Percentiles rank a stretch among this genome's conserved stretches.
phyloP scores from a whole-genome alignment of 2,797 vertebrate genomes.

The Cirrhinus molitorella region DNA sequence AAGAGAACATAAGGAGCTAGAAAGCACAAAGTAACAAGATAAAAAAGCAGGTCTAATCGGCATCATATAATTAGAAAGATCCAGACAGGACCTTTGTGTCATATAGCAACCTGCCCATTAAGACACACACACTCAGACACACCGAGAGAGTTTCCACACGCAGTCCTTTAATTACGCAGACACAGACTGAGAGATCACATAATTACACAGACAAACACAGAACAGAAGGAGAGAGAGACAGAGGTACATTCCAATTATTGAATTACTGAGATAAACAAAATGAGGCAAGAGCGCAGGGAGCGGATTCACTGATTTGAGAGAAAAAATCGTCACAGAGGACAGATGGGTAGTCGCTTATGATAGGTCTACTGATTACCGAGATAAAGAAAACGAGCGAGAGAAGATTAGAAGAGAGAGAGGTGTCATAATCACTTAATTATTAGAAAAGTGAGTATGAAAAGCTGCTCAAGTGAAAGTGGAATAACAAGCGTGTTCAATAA shows the following conservation, averaged over 20 bases:
- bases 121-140: neutral
- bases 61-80: slow-evolving; percentile 40
- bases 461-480: slow-evolving; percentile 16
- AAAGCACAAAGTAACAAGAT: slow-evolving; percentile 12
- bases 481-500: neutral
- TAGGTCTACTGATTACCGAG: slow-evolving; percentile 45
- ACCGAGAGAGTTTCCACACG: slow-evolving; percentile 17
- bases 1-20: slow-evolving; percentile 8
- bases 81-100: slow-evolving; percentile 12
- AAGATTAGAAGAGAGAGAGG: slow-evolving; percentile 12
- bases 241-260: slow-evolving; percentile 58
- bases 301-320: neutral
- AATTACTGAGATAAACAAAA: slow-evolving; percentile 55
- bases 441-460: slow-evolving; percentile 35
- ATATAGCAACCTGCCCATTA: slow-evolving; percentile 32
- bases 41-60: slow-evolving; percentile 18
- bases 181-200: slow-evolving; percentile 50
- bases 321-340: slow-evolving; percentile 23
- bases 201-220: slow-evolving; percentile 56
- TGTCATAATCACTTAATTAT: slow-evolving; percentile 46
- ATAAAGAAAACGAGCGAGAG: slow-evolving; percentile 6
- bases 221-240: slow-evolving; percentile 44
- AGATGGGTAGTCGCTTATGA: slow-evolving; percentile 10
- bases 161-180: slow-evolving; percentile 30
- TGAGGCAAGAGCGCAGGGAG: slow-evolving; percentile 23